A percentile compares a stretch with the other conserved stretches of the same genome.
Evolutionary conservation across 2,888 invertebrate species (phyloP).

Genomic region (Brenthis daphne): DNA sequence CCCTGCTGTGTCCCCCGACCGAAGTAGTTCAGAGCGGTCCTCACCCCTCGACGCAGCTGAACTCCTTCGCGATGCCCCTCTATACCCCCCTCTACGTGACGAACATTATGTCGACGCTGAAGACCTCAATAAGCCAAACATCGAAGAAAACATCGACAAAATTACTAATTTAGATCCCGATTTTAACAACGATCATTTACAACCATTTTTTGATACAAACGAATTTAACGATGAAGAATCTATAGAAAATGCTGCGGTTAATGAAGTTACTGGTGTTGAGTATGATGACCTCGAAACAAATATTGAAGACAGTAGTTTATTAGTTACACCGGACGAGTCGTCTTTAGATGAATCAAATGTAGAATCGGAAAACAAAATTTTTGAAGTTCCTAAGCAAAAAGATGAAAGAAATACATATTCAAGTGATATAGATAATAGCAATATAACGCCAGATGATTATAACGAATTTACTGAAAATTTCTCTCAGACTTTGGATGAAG

Average conservation of each 20-base stretch:
- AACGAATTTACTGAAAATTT: slow-evolving; percentile 29
- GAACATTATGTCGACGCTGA: slow-evolving; percentile 35
- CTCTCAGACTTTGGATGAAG: slow-evolving; percentile 23
- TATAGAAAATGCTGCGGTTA: slow-evolving; percentile 32
- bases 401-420: slow-evolving; percentile 16
- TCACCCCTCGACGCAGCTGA: slow-evolving; percentile 57
- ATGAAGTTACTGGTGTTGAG: slow-evolving; percentile 33
- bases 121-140: slow-evolving; percentile 40
- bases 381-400: slow-evolving; percentile 25
- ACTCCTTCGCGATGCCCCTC: slow-evolving; percentile 63
- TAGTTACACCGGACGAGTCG: slow-evolving; percentile 50
- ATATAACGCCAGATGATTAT: slow-evolving; percentile 27
- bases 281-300: slow-evolving; percentile 53
- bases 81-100: slow-evolving; percentile 58
- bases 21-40: slow-evolving; percentile 60
- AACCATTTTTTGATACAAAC: slow-evolving; percentile 39
- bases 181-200: slow-evolving; percentile 28
- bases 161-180: slow-evolving; percentile 31
- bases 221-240: slow-evolving; percentile 35
- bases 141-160: slow-evolving; percentile 40
- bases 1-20: slow-evolving; percentile 49
- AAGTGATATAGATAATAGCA: slow-evolving; percentile 30
- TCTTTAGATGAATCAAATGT: slow-evolving; percentile 22
- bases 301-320: slow-evolving; percentile 51
- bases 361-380: slow-evolving; percentile 26